Evolutionary conservation across 2,888 invertebrate species (phyloP).

Genomic region (Drosophila macrospina): DNA sequence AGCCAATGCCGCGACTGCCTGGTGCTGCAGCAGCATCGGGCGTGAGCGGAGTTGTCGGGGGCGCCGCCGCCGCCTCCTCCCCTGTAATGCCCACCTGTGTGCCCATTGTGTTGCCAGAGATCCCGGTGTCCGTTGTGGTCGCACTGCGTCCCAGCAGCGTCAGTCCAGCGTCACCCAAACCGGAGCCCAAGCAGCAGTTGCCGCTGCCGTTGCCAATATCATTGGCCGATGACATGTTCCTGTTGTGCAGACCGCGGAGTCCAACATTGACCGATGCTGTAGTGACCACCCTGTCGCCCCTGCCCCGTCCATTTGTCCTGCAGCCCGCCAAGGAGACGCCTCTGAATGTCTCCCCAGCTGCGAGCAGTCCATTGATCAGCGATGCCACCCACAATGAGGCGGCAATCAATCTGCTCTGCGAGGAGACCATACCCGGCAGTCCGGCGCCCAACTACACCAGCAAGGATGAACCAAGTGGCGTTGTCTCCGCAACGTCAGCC

Average conservation of each 20-base stretch:
- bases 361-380: conserved; percentile 53
- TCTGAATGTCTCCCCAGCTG: conserved; percentile 51
- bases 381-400: conserved; percentile 86
- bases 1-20: conserved; percentile 50
- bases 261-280: conserved; percentile 5
- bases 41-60: background rate
- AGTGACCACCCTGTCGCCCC: conserved; percentile 11
- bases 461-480: conserved; percentile 45
- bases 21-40: background rate
- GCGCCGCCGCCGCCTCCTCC: background rate
- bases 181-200: conserved; percentile 5
- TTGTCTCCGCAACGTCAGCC: conserved; percentile 3
- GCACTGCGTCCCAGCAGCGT: conserved; percentile 56
- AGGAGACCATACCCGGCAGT: conserved; percentile 96
- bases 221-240: conserved; percentile 15
- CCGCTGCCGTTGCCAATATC: too few relatives aligned
- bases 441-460: conserved; percentile 89
- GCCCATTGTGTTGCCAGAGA: conserved; percentile 79
- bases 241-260: conserved; percentile 11
- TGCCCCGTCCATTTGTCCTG: conserved; percentile 47
- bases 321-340: conserved; percentile 46
- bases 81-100: conserved; percentile 53
- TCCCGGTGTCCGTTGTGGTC: conserved; percentile 79
- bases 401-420: conserved; percentile 91
- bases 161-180: conserved; percentile 44